phyloP scores from a whole-genome alignment of 2,113 vertebrate genomes.

The Atlantisia rogersi region DNA sequence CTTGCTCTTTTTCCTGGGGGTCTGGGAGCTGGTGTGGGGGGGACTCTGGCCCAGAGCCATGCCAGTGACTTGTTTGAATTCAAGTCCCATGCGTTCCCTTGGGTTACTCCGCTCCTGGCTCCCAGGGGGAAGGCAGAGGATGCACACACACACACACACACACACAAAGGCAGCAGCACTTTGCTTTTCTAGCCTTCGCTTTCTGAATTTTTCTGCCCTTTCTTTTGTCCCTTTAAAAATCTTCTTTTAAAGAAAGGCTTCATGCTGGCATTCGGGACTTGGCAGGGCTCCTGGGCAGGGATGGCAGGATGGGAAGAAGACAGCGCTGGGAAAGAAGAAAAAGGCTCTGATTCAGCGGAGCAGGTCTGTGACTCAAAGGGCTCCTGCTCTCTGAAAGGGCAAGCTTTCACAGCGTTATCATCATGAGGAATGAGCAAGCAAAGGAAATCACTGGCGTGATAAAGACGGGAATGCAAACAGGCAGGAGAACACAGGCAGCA shows the following conservation, averaged over 20 bases:
- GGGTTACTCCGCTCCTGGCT: not conserved
- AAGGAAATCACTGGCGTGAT: not conserved
- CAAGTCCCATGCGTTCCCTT: not conserved
- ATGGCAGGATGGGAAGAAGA: not conserved
- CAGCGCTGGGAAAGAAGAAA: not conserved
- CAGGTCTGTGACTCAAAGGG: conserved; percentile 3
- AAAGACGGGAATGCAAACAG: not conserved
- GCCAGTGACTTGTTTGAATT: not conserved
- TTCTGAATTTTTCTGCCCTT: not conserved
- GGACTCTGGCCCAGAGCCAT: not conserved
- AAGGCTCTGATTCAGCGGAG: conserved; percentile 25
- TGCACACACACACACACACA: not conserved
- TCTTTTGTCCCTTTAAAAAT: not conserved
- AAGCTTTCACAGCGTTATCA: not conserved
- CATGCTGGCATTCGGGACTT: not conserved
- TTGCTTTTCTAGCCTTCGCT: not conserved
- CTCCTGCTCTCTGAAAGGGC: not conserved
- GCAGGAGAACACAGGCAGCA: not conserved
- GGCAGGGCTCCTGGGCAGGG: not conserved
- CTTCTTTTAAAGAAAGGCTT: not conserved
- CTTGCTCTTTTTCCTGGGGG: not conserved
- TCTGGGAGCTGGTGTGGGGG: not conserved
- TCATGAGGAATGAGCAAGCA: not conserved
- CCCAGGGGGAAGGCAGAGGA: not conserved
- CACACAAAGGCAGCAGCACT: not conserved